Percentiles rank a stretch among this genome's conserved stretches.
phyloP scores from a whole-genome alignment of 2,113 vertebrate genomes.

The Uria lomvia region DNA sequence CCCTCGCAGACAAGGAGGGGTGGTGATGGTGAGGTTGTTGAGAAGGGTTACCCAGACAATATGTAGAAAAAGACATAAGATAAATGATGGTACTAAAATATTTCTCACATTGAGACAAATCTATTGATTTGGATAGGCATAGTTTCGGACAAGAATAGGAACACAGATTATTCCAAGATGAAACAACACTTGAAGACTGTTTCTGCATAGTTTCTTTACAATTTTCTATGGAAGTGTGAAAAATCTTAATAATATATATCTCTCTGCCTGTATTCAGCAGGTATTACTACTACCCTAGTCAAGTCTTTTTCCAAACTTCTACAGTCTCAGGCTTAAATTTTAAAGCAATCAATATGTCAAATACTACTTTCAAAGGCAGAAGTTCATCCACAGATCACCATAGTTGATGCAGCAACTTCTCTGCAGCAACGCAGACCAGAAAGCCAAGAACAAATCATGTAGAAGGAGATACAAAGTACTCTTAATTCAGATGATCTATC shows the following conservation, averaged over 20 bases:
- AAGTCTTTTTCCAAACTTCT: not conserved
- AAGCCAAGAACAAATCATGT: not conserved
- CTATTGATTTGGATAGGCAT: not conserved
- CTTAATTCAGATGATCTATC: not conserved
- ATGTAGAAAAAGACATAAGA: not conserved
- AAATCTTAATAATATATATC: not conserved
- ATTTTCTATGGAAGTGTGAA: not conserved
- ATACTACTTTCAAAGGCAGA: not conserved
- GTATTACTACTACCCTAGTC: not conserved
- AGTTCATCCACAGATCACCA: not conserved
- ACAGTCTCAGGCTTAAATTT: not conserved
- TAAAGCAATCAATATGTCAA: not conserved
- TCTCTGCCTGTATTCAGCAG: not conserved
- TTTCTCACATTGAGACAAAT: not conserved
- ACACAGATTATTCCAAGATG: not conserved
- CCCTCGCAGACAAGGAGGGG: not conserved
- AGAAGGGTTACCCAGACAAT: not conserved
- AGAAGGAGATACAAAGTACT: not conserved
- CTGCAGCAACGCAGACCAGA: not conserved
- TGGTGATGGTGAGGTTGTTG: not conserved
- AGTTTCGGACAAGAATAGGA: not conserved
- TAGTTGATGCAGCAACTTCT: not conserved
- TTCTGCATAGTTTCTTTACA: not conserved
- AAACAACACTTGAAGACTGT: not conserved
- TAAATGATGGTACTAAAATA: not conserved